Conservation (phyloP, 2,888 invertebrate genomes). For the Aproaerema taeniolella region DNA sequence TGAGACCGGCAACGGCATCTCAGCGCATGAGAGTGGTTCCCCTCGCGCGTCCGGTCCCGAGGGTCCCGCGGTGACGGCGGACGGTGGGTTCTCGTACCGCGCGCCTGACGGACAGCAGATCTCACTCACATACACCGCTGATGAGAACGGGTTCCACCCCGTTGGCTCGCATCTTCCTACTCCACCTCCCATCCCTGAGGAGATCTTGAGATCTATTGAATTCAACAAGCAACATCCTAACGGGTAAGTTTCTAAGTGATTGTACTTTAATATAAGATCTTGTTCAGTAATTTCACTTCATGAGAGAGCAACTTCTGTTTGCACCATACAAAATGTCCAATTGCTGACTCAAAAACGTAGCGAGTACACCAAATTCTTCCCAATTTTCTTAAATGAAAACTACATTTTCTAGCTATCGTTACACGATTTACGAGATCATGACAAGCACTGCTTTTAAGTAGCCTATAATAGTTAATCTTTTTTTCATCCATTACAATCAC, state of each 20-base stretch:
- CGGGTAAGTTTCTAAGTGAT: constrained; percentile 64
- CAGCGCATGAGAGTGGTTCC: constrained; percentile 76
- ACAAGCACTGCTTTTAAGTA: no score
- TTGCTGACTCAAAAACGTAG: no score
- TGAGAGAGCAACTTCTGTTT: no score
- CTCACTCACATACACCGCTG: constrained; percentile 81
- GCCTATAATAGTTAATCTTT: no score
- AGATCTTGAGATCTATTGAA: constrained; percentile 73
- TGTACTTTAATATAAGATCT: no score
- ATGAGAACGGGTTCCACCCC: constrained; percentile 84
- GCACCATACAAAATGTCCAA: not conserved
- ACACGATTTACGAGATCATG: no score
- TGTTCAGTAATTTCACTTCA: no score
- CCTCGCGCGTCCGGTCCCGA: constrained; percentile 76
- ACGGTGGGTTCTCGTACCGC: constrained; percentile 81
- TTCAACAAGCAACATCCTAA: constrained; percentile 66
- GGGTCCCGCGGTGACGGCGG: constrained; percentile 75
- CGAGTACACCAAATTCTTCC: no score
- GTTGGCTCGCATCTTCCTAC: constrained; percentile 79
- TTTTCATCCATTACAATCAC: no score
- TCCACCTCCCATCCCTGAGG: constrained; percentile 70
- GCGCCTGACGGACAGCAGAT: constrained; percentile 82
- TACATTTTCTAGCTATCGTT: no score
- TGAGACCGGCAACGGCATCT: constrained; percentile 82
- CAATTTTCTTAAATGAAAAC: no score